Percentiles rank a stretch among this genome's conserved stretches.
These are phyloP conservation scores for Amphimallon solstitiale DNA, from an alignment of 2,888 invertebrate genomes.

Conservation along the genomic window DNA sequence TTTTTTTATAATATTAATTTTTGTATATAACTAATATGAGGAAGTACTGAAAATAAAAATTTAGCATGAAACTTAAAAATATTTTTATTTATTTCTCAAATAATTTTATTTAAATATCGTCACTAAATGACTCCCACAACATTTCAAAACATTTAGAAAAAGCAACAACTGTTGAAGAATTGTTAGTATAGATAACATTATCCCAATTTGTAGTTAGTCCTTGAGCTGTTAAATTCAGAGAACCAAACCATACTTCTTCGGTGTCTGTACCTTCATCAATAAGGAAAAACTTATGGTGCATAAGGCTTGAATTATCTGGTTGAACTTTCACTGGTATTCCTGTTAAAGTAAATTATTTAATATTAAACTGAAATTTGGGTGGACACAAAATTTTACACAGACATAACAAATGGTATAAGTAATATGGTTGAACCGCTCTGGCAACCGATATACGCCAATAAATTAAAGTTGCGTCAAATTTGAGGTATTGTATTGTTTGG, in stretches of 20 bases:
- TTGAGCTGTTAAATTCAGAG: constrained; percentile 54
- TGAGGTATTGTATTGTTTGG: too few species aligned
- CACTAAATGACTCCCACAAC: constrained; percentile 48
- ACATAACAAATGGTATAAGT: too few species aligned
- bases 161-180: constrained; percentile 48
- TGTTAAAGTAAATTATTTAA: constrained; percentile 46
- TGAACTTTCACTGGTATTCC: constrained; percentile 66
- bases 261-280: constrained; percentile 51
- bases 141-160: constrained; percentile 54
- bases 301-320: constrained; percentile 63
- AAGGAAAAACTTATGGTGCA: constrained; percentile 77
- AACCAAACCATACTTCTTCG: constrained; percentile 55
- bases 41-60: constrained; percentile 27
- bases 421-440: too few species aligned
- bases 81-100: constrained; percentile 1
- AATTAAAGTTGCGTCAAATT: too few species aligned
- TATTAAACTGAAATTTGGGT: too few species aligned
- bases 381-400: too few species aligned
- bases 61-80: constrained; percentile 6
- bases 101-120: background rate
- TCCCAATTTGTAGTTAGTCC: constrained; percentile 55
- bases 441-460: too few species aligned
- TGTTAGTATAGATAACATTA: constrained; percentile 52
- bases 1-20: constrained; percentile 32
- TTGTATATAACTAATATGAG: constrained; percentile 32